phyloP scores from a whole-genome alignment of 2,797 vertebrate species.

The Apogon hyalosoma region DNA sequence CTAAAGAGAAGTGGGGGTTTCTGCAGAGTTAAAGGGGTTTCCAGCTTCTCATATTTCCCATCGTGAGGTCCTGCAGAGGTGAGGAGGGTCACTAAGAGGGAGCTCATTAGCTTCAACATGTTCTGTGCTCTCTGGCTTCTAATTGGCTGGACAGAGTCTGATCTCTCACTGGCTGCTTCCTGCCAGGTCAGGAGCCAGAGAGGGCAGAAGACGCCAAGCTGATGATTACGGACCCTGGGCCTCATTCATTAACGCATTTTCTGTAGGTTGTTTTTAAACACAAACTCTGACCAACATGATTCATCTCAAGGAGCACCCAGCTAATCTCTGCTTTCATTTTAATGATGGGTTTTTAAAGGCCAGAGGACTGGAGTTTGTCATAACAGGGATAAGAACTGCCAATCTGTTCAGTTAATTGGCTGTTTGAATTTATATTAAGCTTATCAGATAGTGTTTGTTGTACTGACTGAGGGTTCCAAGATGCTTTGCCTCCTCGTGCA shows the following conservation, averaged over 20 bases:
- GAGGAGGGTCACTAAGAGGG: constrained; percentile 81
- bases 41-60: constrained; percentile 75
- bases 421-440: constrained; percentile 53
- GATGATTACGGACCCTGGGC: constrained; percentile 61
- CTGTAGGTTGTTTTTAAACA: constrained; percentile 61
- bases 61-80: constrained; percentile 77
- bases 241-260: constrained; percentile 54
- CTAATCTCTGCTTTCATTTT: constrained; percentile 50
- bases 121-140: constrained; percentile 61
- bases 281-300: constrained; percentile 27
- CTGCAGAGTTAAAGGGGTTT: constrained; percentile 66
- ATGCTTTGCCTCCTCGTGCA: constrained; percentile 24
- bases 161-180: constrained; percentile 71
- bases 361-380: constrained; percentile 73
- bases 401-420: constrained; percentile 72
- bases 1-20: constrained; percentile 51
- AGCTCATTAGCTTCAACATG: constrained; percentile 80
- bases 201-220: constrained; percentile 61
- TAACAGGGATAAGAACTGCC: constrained; percentile 68
- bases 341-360: constrained; percentile 40
- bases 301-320: constrained; percentile 28
- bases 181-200: constrained; percentile 75
- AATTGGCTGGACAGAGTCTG: constrained; percentile 74
- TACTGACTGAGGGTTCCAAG: constrained; percentile 24
- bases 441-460: constrained; percentile 52